Percentiles rank a stretch among this genome's conserved stretches.
These are phyloP conservation scores for Bibio marci DNA, from an alignment of 2,888 invertebrate species.

Conservation along the genomic window DNA sequence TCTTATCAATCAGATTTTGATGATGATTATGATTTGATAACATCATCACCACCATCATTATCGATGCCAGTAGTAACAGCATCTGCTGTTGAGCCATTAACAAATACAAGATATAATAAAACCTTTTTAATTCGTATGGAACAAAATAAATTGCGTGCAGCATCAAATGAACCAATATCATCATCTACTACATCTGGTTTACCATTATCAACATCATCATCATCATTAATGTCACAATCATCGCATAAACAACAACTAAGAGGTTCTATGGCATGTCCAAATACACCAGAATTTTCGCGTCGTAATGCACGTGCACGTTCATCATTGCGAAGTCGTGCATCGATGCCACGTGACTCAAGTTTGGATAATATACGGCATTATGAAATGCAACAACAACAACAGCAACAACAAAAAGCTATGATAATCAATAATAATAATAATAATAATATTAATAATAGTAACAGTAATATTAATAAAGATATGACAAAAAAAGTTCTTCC, in stretches of 20 bases:
- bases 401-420: slow-evolving; percentile 9
- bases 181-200: not conserved
- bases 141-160: slow-evolving; percentile 25
- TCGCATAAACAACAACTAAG: slow-evolving; percentile 4
- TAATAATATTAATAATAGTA: slow-evolving; percentile 10
- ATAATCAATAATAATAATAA: too few species aligned
- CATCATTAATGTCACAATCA: too few species aligned
- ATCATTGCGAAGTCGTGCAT: slow-evolving; percentile 19
- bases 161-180: slow-evolving; percentile 9
- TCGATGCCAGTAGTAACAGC: slow-evolving; percentile 3
- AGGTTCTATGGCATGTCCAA: slow-evolving; percentile 31
- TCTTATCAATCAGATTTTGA: slow-evolving; percentile 31
- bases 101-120: slow-evolving; percentile 49
- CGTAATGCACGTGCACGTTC: slow-evolving; percentile 19
- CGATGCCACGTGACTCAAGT: slow-evolving; percentile 29
- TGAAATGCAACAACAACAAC: slow-evolving; percentile 25
- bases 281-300: slow-evolving; percentile 37
- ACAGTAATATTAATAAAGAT: slow-evolving; percentile 7
- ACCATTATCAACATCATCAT: too few species aligned
- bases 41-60: slow-evolving; percentile 7
- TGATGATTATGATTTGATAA: slow-evolving; percentile 27
- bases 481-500: slow-evolving; percentile 19
- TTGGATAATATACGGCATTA: slow-evolving; percentile 9
- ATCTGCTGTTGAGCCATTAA: slow-evolving; percentile 22
- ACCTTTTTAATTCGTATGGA: slow-evolving; percentile 46